Evolutionary conservation across 2,888 invertebrate genomes (phyloP), one percentile per base, ranked within the genome.

Genomic region (Xestoiulus laeticollis): DNA sequence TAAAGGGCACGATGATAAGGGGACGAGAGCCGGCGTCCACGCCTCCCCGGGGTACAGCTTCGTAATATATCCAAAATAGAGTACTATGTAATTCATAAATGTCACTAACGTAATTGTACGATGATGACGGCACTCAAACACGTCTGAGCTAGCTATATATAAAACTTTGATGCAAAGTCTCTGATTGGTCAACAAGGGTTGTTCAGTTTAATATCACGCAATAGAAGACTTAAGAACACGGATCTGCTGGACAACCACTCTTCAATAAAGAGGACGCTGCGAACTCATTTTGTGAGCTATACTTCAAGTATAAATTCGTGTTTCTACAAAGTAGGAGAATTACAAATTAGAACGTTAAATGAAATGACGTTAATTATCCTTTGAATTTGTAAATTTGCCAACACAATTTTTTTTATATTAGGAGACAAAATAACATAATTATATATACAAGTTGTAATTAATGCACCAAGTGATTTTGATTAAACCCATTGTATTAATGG

Each of bases 91-190:
- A 78, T 78, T 78, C 78, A 30, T 78, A 78, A 78, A 78, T 78
- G 78, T 78, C 78, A 78, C 78, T 30, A 30, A 78, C 78, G 78
- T 78, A 78, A 78, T 78, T 78, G 78, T 78, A 78, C 78, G 78
- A 30, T 78, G 12, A 78, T 78, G 78, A 30, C 78, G 78, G 78
- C 78, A 78, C 78, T 78, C 78, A 78, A 78, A 78, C 78, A 78
- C 78, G 78, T 78, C 78, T 78, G 78, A 78, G 78, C 78, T 78
- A 78, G 78, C 78, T 78, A 78, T 78, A 78, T 78, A 78, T 78
- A 78, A 78, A 78, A 78, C 78, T 78, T 78, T 78, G 78, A 78
- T 78, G 78, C 78, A 78, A 78, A 78, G 78, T 78, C 78, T 78
- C 78, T 78, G 78, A 78, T 78, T 78, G 78, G 78, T 78, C 78